These are phyloP conservation scores for Morinoia aosen DNA, from an alignment of 2,888 invertebrate species.

Conservation along the genomic window DNA sequence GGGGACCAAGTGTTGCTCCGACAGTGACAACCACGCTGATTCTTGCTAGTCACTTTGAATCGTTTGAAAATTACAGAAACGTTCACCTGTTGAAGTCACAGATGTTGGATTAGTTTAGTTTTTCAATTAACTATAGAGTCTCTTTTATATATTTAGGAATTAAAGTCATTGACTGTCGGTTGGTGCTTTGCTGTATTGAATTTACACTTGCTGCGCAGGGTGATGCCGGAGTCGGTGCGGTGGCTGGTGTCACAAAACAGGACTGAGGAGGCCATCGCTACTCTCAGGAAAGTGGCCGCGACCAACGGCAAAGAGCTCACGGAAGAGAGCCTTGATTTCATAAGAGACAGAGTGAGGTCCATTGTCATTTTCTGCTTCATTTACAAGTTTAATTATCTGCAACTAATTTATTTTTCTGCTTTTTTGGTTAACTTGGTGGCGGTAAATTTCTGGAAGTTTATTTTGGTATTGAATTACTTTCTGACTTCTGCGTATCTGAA, in stretches of 20 bases:
- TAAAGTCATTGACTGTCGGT: too few species aligned
- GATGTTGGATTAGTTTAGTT: too few species aligned
- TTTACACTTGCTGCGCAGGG: slow-evolving; percentile 21
- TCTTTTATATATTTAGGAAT: too few species aligned
- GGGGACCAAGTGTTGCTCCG: too few species aligned
- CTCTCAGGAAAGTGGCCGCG: slow-evolving; percentile 56
- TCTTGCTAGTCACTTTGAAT: too few species aligned
- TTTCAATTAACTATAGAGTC: too few species aligned
- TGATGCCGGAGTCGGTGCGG: slow-evolving; percentile 66
- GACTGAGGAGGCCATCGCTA: slow-evolving; percentile 57
- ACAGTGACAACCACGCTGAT: too few species aligned
- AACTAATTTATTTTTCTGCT: neutral
- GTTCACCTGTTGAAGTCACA: too few species aligned
- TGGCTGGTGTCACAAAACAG: slow-evolving; percentile 63
- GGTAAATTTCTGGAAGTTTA: neutral
- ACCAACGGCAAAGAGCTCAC: slow-evolving; percentile 61
- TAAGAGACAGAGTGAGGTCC: neutral
- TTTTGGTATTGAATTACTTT: neutral
- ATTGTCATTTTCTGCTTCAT: neutral
- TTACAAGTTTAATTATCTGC: neutral
- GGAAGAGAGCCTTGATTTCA: slow-evolving; percentile 47
- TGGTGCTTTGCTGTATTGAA: too few species aligned
- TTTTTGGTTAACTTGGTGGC: neutral
- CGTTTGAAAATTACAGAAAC: too few species aligned
- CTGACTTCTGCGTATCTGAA: neutral